Evolutionary conservation across 1,140 invertebrate genomes (phyloP).

Genomic region (Pseudomyrmex dendroicus): DNA sequence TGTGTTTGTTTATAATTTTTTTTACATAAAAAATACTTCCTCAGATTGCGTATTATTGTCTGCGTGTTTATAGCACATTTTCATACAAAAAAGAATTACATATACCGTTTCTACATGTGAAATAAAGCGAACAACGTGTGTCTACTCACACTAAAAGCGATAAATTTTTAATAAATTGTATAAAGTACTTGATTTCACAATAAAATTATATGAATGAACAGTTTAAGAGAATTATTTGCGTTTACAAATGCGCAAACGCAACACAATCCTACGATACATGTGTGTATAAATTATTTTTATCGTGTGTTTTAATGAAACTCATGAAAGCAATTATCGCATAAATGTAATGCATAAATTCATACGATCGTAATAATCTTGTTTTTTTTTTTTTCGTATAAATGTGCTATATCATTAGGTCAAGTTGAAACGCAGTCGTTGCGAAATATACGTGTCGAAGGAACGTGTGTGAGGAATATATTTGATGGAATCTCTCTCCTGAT

Average conservation of each 20-base stretch:
- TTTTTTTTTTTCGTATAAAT: slow-evolving; percentile 3
- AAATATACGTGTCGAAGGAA: slow-evolving; percentile 13
- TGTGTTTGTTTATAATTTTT: slow-evolving; percentile 26
- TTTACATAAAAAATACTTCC: slow-evolving; percentile 51
- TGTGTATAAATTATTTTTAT: background rate
- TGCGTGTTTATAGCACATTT: slow-evolving; percentile 49
- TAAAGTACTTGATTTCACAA: background rate
- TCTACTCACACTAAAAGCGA: background rate
- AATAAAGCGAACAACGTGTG: slow-evolving; percentile 29
- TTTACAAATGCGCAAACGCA: background rate
- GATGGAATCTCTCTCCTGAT: background rate
- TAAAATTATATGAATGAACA: background rate
- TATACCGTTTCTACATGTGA: background rate
- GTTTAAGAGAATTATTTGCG: background rate
- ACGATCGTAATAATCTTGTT: too few relatives aligned
- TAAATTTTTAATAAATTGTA: background rate
- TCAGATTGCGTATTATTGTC: slow-evolving; percentile 56
- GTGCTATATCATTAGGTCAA: slow-evolving; percentile 33
- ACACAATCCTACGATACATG: background rate
- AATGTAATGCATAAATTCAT: background rate
- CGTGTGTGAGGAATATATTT: background rate
- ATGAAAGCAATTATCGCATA: slow-evolving; percentile 3
- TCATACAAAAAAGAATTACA: background rate
- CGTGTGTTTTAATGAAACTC: background rate
- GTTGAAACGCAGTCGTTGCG: slow-evolving; percentile 33